Evolutionary conservation across 1,140 invertebrate species (phyloP).

Genomic region (Ceratoteleas bidentatus): DNA sequence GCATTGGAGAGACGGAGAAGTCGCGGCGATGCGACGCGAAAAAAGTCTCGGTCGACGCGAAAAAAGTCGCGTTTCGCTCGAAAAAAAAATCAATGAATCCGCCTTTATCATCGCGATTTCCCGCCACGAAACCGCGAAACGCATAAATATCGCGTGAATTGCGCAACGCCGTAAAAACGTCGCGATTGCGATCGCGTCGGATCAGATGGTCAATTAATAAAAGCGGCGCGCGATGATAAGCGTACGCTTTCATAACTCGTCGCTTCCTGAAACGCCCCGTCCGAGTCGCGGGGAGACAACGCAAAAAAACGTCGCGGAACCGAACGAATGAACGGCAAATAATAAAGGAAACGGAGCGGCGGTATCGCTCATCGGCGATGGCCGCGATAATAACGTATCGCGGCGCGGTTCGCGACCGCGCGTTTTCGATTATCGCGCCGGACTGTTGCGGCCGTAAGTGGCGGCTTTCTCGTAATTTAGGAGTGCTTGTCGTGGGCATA

Average conservation of each 20-base stretch:
- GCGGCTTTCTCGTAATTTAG: conserved; percentile 53
- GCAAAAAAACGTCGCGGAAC: too few species aligned
- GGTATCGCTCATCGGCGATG: conserved; percentile 28
- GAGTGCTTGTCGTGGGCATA: too few species aligned
- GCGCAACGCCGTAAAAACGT: conserved; percentile 21
- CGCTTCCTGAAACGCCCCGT: conserved; percentile 33
- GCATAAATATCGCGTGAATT: conserved; percentile 17
- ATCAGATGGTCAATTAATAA: conserved; percentile 55
- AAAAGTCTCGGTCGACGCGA: too few species aligned
- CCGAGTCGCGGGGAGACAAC: background rate
- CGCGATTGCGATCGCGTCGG: conserved; percentile 27
- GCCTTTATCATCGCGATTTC: background rate
- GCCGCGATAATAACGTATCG: conserved; percentile 33
- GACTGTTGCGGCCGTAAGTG: conserved; percentile 37
- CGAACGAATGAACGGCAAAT: conserved; percentile 16
- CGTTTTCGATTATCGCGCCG: conserved; percentile 40
- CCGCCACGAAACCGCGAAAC: conserved; percentile 2
- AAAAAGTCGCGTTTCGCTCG: too few species aligned
- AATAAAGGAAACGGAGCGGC: conserved; percentile 17
- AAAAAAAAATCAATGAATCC: too few species aligned
- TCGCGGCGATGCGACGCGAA: too few species aligned
- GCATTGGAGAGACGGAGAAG: too few species aligned
- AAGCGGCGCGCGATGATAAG: conserved; percentile 38
- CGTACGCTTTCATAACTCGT: conserved; percentile 28
- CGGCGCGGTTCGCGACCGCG: conserved; percentile 1